These are phyloP conservation scores for Pseudopodoces humilis DNA, from an alignment of 2,113 vertebrate species.

Conservation along the genomic window DNA sequence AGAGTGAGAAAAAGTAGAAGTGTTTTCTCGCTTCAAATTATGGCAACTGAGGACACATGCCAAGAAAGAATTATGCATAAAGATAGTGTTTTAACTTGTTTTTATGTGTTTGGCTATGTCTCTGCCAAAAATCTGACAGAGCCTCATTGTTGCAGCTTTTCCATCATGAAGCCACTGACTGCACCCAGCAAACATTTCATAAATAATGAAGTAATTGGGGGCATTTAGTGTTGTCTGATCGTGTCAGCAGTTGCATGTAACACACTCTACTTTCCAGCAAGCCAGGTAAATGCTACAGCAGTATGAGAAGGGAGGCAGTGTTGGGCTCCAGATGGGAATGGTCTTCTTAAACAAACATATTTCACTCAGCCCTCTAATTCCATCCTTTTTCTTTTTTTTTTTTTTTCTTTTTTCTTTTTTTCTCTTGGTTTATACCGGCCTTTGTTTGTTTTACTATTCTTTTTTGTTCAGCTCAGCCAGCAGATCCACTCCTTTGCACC, in stretches of 20 bases:
- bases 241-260: slow-evolving; percentile 48
- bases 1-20: slow-evolving; percentile 69
- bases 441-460: not conserved
- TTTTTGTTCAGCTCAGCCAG: not conserved
- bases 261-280: not conserved
- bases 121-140: slow-evolving; percentile 76
- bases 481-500: not conserved
- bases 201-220: slow-evolving; percentile 68
- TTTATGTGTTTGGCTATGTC: slow-evolving; percentile 73
- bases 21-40: slow-evolving; percentile 73
- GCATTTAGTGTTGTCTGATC: slow-evolving; percentile 28
- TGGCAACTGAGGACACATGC: slow-evolving; percentile 65
- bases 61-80: slow-evolving; percentile 78
- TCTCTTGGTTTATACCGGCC: not conserved
- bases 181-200: slow-evolving; percentile 34
- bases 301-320: not conserved
- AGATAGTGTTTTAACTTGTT: slow-evolving; percentile 78
- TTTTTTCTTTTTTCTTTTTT: not conserved
- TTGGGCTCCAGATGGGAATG: not conserved
- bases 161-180: slow-evolving; percentile 57
- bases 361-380: not conserved
- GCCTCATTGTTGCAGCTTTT: slow-evolving; percentile 64
- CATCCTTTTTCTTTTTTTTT: not conserved
- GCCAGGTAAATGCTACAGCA: not conserved
- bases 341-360: not conserved